phyloP scores from a whole-genome alignment of 2,797 vertebrate genomes.

The Hyperoplus lanceolatus region DNA sequence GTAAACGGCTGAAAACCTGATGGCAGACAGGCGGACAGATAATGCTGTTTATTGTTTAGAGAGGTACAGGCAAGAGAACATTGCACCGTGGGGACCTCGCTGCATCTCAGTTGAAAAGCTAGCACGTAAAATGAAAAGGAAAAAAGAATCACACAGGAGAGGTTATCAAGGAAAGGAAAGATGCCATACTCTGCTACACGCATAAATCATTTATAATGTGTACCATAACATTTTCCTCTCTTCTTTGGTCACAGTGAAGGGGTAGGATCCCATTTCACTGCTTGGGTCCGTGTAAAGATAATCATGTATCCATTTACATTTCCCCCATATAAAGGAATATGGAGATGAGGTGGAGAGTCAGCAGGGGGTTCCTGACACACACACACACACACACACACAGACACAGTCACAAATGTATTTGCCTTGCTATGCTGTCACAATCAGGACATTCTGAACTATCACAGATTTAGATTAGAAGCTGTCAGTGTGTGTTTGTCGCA shows the following conservation, averaged over 20 bases:
- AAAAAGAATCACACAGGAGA: conserved; percentile 62
- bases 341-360: conserved; percentile 83
- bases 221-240: conserved; percentile 80
- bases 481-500: conserved; percentile 76
- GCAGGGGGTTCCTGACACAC: conserved; percentile 74
- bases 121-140: conserved; percentile 50
- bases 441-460: conserved; percentile 82
- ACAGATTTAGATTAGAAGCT: conserved; percentile 83
- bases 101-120: conserved; percentile 64
- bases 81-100: conserved; percentile 70
- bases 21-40: conserved; percentile 73
- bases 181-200: conserved; percentile 67
- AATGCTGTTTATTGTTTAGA: conserved; percentile 81
- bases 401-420: conserved; percentile 76
- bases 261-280: conserved; percentile 79
- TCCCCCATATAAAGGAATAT: conserved; percentile 81
- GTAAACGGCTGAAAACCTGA: conserved; percentile 70
- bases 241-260: conserved; percentile 82
- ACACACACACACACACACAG: conserved; percentile 8
- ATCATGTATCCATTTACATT: conserved; percentile 87
- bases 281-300: conserved; percentile 82
- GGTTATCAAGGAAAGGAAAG: conserved; percentile 78
- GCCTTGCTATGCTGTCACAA: conserved; percentile 81
- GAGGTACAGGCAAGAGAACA: conserved; percentile 62
- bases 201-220: conserved; percentile 84